Evolutionary conservation across 2,888 invertebrate genomes (phyloP).

Genomic region (Eupsilia transversa): DNA sequence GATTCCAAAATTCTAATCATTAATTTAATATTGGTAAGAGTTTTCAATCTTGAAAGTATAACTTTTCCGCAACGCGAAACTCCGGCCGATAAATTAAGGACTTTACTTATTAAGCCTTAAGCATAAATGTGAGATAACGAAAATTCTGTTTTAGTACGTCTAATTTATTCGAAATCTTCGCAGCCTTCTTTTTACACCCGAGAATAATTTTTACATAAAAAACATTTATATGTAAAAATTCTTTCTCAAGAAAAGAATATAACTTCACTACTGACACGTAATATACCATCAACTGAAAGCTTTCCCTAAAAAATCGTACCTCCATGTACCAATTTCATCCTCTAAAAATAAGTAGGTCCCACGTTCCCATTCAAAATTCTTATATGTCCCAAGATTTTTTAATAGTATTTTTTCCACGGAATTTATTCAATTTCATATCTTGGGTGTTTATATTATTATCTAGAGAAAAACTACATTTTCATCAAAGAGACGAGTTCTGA

Average conservation of each 20-base stretch:
- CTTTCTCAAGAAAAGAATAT: constrained; percentile 8
- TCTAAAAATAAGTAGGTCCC: background rate
- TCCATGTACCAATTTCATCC: background rate
- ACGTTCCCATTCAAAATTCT: background rate
- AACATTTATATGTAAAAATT: constrained; percentile 30
- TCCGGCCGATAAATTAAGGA: constrained; percentile 49
- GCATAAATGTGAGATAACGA: constrained; percentile 41
- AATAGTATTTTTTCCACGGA: background rate
- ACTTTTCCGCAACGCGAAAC: constrained; percentile 36
- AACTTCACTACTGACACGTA: background rate
- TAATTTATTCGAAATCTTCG: constrained; percentile 33
- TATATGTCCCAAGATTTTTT: background rate
- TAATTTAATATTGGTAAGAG: constrained; percentile 39
- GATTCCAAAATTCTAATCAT: constrained; percentile 35
- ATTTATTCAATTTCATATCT: background rate
- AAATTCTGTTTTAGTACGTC: constrained; percentile 25
- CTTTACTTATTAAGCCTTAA: constrained; percentile 46
- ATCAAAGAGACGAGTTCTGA: background rate
- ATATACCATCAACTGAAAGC: background rate
- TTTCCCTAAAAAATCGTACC: background rate
- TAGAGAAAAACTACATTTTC: background rate
- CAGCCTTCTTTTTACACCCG: constrained; percentile 12
- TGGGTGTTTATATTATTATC: background rate
- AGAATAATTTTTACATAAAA: constrained; percentile 30
- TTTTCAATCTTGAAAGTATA: constrained; percentile 35